These are phyloP conservation scores for Pholis gunnellus DNA, from an alignment of 2,113 vertebrate species.

Conservation along the genomic window DNA sequence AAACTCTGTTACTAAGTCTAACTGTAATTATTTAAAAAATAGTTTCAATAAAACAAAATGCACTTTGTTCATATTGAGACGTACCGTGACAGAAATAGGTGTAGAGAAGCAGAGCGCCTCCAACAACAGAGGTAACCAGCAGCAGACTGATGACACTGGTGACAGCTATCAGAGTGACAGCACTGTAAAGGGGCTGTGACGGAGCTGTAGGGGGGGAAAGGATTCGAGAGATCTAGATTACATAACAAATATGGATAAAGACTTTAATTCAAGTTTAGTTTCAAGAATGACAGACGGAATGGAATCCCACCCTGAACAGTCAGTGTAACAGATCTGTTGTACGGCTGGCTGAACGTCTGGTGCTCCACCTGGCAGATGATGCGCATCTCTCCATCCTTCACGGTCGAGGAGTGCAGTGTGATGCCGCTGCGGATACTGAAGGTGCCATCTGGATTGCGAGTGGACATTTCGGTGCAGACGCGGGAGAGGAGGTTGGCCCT, in stretches of 20 bases:
- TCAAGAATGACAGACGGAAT: background rate
- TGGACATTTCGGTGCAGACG: slow-evolving; percentile 67
- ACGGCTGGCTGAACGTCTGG: slow-evolving; percentile 44
- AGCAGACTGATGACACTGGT: slow-evolving; percentile 54
- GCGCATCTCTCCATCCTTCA: slow-evolving; percentile 8
- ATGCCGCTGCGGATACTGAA: slow-evolving; percentile 71
- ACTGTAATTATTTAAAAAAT: background rate
- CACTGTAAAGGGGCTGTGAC: slow-evolving; percentile 3
- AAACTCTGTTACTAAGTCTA: background rate
- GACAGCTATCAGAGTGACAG: slow-evolving; percentile 47
- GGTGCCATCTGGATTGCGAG: slow-evolving; percentile 51
- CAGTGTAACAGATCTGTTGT: slow-evolving; percentile 60
- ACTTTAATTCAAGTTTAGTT: background rate
- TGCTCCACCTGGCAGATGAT: slow-evolving; percentile 76
- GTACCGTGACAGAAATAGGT: slow-evolving; percentile 50
- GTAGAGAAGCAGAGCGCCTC: slow-evolving; percentile 39
- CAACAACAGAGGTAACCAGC: slow-evolving; percentile 40
- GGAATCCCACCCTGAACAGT: slow-evolving; percentile 59
- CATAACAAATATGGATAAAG: background rate
- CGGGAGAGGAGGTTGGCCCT: slow-evolving; percentile 1
- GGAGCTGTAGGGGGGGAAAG: slow-evolving; percentile 43
- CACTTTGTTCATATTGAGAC: background rate
- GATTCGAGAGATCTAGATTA: background rate
- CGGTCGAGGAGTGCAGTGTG: slow-evolving; percentile 50
- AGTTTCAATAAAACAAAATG: background rate